These are phyloP conservation scores for Meloidogyne hapla DNA, from an alignment of 1,140 invertebrate genomes.

Conservation along the genomic window DNA sequence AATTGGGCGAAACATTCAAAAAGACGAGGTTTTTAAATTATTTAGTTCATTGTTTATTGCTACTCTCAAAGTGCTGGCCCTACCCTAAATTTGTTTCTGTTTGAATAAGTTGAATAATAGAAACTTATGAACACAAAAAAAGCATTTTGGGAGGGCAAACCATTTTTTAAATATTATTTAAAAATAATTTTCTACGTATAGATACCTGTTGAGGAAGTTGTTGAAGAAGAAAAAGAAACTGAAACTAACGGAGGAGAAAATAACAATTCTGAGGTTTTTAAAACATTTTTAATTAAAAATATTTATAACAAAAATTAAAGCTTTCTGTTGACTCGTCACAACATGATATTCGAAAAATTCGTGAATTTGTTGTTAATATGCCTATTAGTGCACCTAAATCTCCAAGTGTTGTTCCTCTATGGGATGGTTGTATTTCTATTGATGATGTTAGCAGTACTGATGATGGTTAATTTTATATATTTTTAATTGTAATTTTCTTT, in stretches of 20 bases:
- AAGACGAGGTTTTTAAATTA: background rate
- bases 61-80: too few relatives aligned
- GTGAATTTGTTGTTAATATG: background rate
- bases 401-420: conserved; percentile 22
- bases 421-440: conserved; percentile 46
- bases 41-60: too few relatives aligned
- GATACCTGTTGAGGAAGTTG: background rate
- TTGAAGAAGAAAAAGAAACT: background rate
- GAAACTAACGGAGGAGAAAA: background rate
- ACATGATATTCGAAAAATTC: background rate
- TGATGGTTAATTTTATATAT: conserved; percentile 38
- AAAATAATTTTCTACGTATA: background rate
- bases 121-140: too few relatives aligned
- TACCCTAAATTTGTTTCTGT: too few relatives aligned
- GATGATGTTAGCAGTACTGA: conserved; percentile 44
- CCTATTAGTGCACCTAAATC: background rate
- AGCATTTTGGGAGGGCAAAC: too few relatives aligned
- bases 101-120: too few relatives aligned
- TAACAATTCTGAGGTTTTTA: background rate
- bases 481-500: background rate
- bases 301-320: background rate
- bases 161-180: background rate
- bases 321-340: background rate
- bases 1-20: background rate
- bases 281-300: background rate